Evolutionary conservation across 2,113 vertebrate species (phyloP).

Genomic region (Copsychus sechellarum): DNA sequence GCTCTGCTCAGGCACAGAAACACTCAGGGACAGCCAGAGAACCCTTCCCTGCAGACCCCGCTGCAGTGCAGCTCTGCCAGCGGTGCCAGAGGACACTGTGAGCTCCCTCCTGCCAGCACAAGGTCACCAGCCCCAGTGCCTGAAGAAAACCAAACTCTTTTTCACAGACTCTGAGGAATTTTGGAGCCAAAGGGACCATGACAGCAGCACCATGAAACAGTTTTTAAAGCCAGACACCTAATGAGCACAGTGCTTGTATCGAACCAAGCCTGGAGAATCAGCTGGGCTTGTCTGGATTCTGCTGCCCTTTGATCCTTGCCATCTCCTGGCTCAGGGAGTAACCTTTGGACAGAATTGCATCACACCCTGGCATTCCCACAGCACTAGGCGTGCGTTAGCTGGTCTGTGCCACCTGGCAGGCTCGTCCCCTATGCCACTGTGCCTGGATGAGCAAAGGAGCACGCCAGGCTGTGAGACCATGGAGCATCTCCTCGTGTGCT

Average conservation of each 20-base stretch:
- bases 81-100: fast-evolving
- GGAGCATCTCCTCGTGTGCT: neutral
- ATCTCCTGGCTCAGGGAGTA: fast-evolving
- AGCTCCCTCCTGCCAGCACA: neutral
- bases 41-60: fast-evolving
- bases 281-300: neutral
- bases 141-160: neutral
- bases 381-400: fast-evolving
- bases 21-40: neutral
- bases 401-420: neutral
- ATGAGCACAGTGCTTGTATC: fast-evolving
- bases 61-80: neutral
- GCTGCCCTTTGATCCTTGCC: neutral
- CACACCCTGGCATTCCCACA: fast-evolving
- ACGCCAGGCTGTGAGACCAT: fast-evolving
- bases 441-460: neutral
- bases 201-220: fast-evolving
- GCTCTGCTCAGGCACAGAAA: neutral
- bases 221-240: neutral
- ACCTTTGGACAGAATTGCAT: neutral
- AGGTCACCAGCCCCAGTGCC: fast-evolving
- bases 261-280: neutral
- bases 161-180: fast-evolving
- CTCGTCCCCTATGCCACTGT: neutral
- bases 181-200: neutral